Percentiles rank a stretch among this genome's conserved stretches.
phyloP scores from a whole-genome alignment of 2,888 invertebrate genomes.

The Apoda limacodes region DNA sequence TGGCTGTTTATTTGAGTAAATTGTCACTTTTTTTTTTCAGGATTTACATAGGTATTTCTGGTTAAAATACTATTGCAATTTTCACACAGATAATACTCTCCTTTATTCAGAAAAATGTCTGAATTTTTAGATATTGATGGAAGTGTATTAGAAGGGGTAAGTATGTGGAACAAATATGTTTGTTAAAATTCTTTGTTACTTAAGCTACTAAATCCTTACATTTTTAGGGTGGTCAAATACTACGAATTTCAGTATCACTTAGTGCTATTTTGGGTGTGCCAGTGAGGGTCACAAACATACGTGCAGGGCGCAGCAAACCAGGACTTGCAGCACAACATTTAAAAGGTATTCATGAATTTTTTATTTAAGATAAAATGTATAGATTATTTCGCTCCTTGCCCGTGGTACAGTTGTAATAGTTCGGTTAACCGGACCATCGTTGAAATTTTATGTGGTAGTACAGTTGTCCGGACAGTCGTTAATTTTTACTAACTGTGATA shows the following conservation, averaged over 20 bases:
- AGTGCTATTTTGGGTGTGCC: constrained; percentile 81
- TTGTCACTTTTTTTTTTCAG: too few species aligned
- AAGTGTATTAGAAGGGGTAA: constrained; percentile 83
- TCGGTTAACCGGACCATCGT: too few species aligned
- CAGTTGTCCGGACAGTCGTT: too few species aligned
- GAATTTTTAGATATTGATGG: constrained; percentile 78
- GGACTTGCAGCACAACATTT: constrained; percentile 87
- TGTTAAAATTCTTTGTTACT: constrained; percentile 1
- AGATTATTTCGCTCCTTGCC: too few species aligned
- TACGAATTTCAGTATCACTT: constrained; percentile 82
- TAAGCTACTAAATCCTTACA: neutral
- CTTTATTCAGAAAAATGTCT: constrained; percentile 34
- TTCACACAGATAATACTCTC: too few species aligned
- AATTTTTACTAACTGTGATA: too few species aligned
- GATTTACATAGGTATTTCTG: too few species aligned
- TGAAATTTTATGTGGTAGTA: too few species aligned
- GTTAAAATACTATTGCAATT: too few species aligned
- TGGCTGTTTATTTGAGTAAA: too few species aligned
- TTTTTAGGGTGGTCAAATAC: constrained; percentile 88
- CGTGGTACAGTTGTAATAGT: too few species aligned
- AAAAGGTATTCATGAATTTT: constrained; percentile 75
- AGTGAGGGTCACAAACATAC: constrained; percentile 81
- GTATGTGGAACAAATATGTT: constrained; percentile 15
- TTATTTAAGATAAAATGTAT: too few species aligned
- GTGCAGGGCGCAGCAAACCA: constrained; percentile 83